Base-by-base conservation (phyloP, 1,140 invertebrate species). In the Drosophila tani region DNA sequence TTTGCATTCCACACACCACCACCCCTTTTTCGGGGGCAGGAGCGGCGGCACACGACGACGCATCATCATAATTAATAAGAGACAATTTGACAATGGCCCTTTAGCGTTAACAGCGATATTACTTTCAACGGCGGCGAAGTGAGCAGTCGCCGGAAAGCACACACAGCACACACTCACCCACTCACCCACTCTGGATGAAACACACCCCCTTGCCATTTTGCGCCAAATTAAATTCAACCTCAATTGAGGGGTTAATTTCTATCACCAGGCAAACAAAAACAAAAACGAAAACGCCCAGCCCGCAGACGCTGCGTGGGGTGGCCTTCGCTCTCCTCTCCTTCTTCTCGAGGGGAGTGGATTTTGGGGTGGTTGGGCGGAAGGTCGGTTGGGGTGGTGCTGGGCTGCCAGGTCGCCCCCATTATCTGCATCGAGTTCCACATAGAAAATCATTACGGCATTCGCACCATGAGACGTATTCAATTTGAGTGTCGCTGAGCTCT, bases 191-290 rank as follows among this genome's bases (percentile, higher is more conserved):
- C 55, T 41, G 55, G 45, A 60, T 70, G 55, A 27, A 45, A 74
- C 70, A 74, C 83, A 70, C 79, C 86, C 77, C 79, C 70, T 87
- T 91, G 82, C 82, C 85, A 91, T 91, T 91, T 91, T 91, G 90
- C 90, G 91, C 91, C 91, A 91, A 91, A 91, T 91, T 91, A 91
- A 91, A 92, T 91, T 92, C 91, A 91, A 91, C 82, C 91, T 91
- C 91, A 91, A 92, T 91, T 91, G 81, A 92, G 91, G 91, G 91
- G 91, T 91, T 92, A 91, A 91, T 91, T 91, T 92, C 85, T 92
- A 91, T 91, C 86, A 91, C 86, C 87, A 91, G 79, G 85, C 86
- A 91, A 91, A 91, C 82, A 91, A 88, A 87, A 88, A 81, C 83
- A 66, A 65, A 69, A 69, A 73, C 69, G 75, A 65, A 69, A 69